Percentiles rank a stretch among this genome's conserved stretches.
These are phyloP conservation scores for Corvus cornix DNA, from an alignment of 2,113 vertebrate genomes.

Conservation along the genomic window DNA sequence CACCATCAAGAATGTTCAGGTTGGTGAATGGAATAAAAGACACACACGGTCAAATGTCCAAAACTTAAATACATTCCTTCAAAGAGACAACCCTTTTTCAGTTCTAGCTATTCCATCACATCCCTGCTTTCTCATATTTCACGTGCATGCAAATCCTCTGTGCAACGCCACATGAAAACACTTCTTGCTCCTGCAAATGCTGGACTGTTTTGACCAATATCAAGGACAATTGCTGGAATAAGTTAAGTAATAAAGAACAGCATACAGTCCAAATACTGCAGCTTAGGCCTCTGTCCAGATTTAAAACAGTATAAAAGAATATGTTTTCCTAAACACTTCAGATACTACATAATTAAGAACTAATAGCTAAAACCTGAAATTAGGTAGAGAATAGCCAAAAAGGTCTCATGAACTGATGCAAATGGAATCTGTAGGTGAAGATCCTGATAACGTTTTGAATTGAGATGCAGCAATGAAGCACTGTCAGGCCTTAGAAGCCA, in stretches of 20 bases:
- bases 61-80: not conserved
- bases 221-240: not conserved
- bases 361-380: not conserved
- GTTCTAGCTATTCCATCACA: not conserved
- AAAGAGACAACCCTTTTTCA: not conserved
- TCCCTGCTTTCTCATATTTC: not conserved
- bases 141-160: not conserved
- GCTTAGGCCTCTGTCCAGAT: not conserved
- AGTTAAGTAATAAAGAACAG: not conserved
- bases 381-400: not conserved
- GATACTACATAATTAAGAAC: not conserved
- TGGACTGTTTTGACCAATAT: not conserved
- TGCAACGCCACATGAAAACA: not conserved
- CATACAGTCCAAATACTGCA: not conserved
- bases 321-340: not conserved
- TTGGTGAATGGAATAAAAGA: not conserved
- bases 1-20: rapidly evolving
- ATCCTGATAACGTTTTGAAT: not conserved
- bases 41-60: not conserved
- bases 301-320: not conserved
- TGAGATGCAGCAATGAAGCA: not conserved
- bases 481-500: not conserved
- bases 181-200: not conserved
- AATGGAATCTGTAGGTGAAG: not conserved
- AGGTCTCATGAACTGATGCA: not conserved